phyloP scores from a whole-genome alignment of 2,797 vertebrate species.

The Crocodylus rhombifer region DNA sequence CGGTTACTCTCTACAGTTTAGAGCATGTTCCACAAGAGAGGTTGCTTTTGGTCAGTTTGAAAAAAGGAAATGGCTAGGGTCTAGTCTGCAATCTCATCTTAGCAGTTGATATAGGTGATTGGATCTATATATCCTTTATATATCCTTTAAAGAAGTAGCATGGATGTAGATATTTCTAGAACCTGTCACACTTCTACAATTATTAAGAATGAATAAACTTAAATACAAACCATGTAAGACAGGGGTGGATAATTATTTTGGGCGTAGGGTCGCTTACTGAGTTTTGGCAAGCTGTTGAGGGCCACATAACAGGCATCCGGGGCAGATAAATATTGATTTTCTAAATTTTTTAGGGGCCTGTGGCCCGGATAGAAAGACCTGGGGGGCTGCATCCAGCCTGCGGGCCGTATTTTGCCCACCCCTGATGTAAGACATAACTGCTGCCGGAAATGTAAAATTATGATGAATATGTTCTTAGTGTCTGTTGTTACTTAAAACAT shows the following conservation, averaged over 20 bases:
- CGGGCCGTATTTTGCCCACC: no score
- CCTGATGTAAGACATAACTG: not conserved
- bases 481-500: not conserved
- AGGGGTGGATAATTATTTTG: no score
- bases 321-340: no score
- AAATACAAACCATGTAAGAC: not conserved
- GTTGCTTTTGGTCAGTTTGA: not conserved
- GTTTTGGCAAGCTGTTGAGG: no score
- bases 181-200: not conserved
- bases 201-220: conserved; percentile 4
- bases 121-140: no score
- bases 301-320: no score
- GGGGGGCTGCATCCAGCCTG: no score
- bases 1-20: not conserved
- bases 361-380: no score
- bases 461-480: not conserved
- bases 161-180: not conserved
- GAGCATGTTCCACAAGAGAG: not conserved
- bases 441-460: not conserved
- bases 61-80: not conserved
- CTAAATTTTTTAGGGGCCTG: no score
- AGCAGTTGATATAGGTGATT: not conserved
- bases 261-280: no score
- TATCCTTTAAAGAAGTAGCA: not conserved
- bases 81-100: not conserved